These are phyloP conservation scores for Eupithecia tripunctaria DNA, from an alignment of 2,888 invertebrate genomes.

Conservation along the genomic window DNA sequence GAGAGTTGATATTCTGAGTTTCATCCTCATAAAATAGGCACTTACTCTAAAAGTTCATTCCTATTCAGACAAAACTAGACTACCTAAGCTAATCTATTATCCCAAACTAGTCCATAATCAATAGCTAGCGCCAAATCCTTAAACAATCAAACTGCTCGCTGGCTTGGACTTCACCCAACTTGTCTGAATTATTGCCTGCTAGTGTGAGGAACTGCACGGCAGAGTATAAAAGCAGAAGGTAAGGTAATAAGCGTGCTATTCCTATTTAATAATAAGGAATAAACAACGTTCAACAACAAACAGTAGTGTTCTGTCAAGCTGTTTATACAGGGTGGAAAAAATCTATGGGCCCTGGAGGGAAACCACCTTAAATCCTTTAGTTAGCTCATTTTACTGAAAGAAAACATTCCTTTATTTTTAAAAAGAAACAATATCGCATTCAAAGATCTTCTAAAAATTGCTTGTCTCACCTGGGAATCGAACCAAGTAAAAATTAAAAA, in stretches of 20 bases:
- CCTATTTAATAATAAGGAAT: too few relatives aligned
- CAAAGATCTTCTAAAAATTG: too few relatives aligned
- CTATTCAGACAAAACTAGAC: constrained; percentile 9
- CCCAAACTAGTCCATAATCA: constrained; percentile 29
- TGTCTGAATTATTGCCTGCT: constrained; percentile 55
- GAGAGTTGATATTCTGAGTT: neutral
- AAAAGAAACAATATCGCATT: too few relatives aligned
- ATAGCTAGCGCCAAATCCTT: constrained; percentile 43
- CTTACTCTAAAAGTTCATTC: neutral
- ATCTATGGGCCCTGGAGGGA: too few relatives aligned
- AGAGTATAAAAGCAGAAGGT: neutral
- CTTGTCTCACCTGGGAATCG: too few relatives aligned
- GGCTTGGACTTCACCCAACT: constrained; percentile 62
- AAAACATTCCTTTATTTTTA: too few relatives aligned
- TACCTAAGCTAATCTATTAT: constrained; percentile 18
- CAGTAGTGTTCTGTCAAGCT: too few relatives aligned
- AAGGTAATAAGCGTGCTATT: neutral
- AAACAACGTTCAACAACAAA: too few relatives aligned
- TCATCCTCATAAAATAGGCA: neutral
- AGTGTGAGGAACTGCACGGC: constrained; percentile 39
- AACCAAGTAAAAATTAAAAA: too few relatives aligned
- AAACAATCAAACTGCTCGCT: constrained; percentile 56
- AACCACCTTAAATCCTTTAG: too few relatives aligned
- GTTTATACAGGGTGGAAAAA: too few relatives aligned
- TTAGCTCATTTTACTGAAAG: too few relatives aligned